Evolutionary conservation across 1,140 invertebrate genomes (phyloP).

Genomic region (Trissolcus basalis): DNA sequence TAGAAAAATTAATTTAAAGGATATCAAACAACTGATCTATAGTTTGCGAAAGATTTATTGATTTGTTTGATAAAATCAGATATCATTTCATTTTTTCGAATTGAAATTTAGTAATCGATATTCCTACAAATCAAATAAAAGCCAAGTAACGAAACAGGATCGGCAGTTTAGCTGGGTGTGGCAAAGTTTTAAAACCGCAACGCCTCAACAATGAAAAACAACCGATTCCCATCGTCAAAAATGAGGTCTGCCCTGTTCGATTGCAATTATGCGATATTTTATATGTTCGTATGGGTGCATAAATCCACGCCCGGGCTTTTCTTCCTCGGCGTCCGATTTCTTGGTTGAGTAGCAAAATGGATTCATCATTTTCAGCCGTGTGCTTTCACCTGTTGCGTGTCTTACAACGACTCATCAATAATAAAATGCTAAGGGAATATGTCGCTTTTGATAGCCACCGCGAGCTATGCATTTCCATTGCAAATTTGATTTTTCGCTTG

Average conservation of each 20-base stretch:
- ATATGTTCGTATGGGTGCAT: neutral
- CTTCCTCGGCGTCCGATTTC: too few species aligned
- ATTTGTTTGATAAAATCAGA: too few species aligned
- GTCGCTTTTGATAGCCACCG: constrained; percentile 11
- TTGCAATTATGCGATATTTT: too few species aligned
- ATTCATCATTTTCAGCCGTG: constrained; percentile 27
- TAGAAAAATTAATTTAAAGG: too few species aligned
- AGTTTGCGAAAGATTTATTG: too few species aligned
- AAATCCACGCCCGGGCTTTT: neutral
- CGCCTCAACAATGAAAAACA: constrained; percentile 8
- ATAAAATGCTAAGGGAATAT: constrained; percentile 35
- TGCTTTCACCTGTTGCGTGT: constrained; percentile 53
- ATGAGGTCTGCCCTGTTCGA: too few species aligned
- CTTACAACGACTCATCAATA: constrained; percentile 46
- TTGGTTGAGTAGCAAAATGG: constrained; percentile 17
- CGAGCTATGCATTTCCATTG: constrained; percentile 39
- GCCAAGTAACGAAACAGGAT: too few species aligned
- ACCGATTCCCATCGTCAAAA: constrained; percentile 1
- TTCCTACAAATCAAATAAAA: too few species aligned
- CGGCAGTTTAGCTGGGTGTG: constrained; percentile 1
- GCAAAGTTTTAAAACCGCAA: constrained; percentile 3
- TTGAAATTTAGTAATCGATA: too few species aligned
- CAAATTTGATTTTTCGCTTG: neutral
- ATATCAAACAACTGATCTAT: too few species aligned
- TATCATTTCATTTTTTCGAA: too few species aligned